Base-by-base conservation (phyloP, 1,140 invertebrate genomes). In the Thaumetopoea pityocampa region DNA sequence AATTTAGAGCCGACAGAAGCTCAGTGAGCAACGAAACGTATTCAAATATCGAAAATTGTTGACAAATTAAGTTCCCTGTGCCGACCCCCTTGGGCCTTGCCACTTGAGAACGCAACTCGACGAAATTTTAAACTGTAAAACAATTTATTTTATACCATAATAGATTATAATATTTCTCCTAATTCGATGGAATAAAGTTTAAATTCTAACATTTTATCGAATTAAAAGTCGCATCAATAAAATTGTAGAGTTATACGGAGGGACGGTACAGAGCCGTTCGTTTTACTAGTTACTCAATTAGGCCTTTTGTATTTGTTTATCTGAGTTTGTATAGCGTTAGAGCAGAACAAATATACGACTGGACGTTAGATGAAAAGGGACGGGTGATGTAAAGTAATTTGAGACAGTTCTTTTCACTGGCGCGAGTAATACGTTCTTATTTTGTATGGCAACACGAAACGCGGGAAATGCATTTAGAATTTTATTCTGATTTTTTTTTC, bases 201-300 rank as follows among this genome's bases (percentile, higher is more conserved):
- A 67, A 37, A 51, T 45, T 67, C 3, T 8, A 42, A 19, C 46
- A 11, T 5, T 11, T 33, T 11, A 8, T 3, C 5, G 4, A 16
- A 46, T 35, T 43, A 2, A 11, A 8, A 52, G 7, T 12, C 14
- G 63, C 29, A 46, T 8, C 11, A 11, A 10, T 57, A 68, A 57
- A 3, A 8, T 70, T 53, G 73, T 59, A 43, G 50, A 36, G 63
- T 59, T 59, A 63, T 51, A 62, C 65, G 67, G 67, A 82, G 78
- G 78, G 78, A 82, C 67, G 68, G 60, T 51, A 67, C 65, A 57
- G 61, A 74, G 71, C 68, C 76, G 73, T 76, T 78, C 80, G 72
- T 79, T 84, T 80, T 78, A 84, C 80, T 84, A 84, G 77, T 84
- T 84, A 84, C 80, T 84, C 80, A 84, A 84, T 84, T 84, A 84